phyloP scores from a whole-genome alignment of 2,888 invertebrate genomes.

The Coenonympha glycerion region DNA sequence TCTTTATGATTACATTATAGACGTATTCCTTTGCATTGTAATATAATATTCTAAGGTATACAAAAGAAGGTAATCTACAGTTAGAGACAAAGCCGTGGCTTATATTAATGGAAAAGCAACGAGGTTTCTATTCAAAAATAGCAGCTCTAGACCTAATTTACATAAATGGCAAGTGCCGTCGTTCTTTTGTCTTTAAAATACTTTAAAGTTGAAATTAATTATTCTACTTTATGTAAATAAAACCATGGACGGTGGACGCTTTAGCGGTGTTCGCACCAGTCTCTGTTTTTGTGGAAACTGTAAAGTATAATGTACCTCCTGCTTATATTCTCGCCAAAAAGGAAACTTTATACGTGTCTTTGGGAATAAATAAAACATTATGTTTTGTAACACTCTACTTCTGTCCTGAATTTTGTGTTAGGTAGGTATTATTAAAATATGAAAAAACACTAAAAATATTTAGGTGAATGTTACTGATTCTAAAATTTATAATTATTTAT shows the following conservation, averaged over 20 bases:
- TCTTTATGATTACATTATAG: too few species aligned
- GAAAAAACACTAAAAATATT: too few species aligned
- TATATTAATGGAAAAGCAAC: conserved; percentile 19
- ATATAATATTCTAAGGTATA: too few species aligned
- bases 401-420: background rate
- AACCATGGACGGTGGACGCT: conserved; percentile 46
- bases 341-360: conserved; percentile 9
- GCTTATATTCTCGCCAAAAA: conserved; percentile 9
- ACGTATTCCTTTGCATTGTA: too few species aligned
- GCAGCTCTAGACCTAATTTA: conserved; percentile 59
- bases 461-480: too few species aligned
- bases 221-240: conserved; percentile 71
- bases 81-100: conserved; percentile 11
- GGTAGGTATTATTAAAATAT: background rate
- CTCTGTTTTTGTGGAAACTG: conserved; percentile 28
- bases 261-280: conserved; percentile 29
- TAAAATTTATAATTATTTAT: too few species aligned
- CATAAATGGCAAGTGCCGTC: conserved; percentile 60
- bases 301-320: conserved; percentile 7
- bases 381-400: background rate
- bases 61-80: too few species aligned
- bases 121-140: conserved; percentile 30
- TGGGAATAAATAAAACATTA: conserved; percentile 16
- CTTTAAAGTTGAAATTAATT: conserved; percentile 71
- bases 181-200: conserved; percentile 67